Conservation (phyloP, 2,797 vertebrate species). For the Acanthurus lineatus region DNA sequence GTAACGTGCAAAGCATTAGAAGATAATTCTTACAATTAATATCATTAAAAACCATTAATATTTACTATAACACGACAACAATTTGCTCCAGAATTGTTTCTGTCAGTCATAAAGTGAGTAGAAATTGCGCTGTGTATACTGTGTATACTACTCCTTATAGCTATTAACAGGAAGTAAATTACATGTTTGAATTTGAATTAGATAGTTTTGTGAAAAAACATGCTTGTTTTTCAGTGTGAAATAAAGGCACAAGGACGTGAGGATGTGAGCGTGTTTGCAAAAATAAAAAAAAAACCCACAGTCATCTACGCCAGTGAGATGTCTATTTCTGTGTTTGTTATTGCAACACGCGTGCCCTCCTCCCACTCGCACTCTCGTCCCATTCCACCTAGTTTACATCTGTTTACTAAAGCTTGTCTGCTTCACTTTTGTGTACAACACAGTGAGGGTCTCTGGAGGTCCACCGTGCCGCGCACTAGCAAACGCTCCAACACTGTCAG, state of each 20-base stretch:
- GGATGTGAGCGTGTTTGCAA: background rate
- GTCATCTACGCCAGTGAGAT: slow-evolving; percentile 37
- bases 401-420: slow-evolving; percentile 71
- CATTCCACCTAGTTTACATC: slow-evolving; percentile 67
- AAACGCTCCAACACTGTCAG: slow-evolving; percentile 22
- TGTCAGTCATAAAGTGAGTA: background rate
- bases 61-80: background rate
- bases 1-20: background rate
- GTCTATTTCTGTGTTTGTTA: slow-evolving; percentile 54
- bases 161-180: background rate
- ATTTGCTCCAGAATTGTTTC: background rate
- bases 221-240: slow-evolving; percentile 13
- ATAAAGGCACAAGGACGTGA: background rate
- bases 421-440: slow-evolving; percentile 57
- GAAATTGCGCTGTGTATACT: background rate
- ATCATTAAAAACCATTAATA: background rate
- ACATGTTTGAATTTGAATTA: background rate
- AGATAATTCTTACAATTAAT: background rate
- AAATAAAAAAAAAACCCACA: background rate
- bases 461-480: slow-evolving; percentile 2
- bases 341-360: slow-evolving; percentile 24
- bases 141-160: background rate
- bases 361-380: slow-evolving; percentile 43
- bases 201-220: background rate
- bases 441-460: slow-evolving; percentile 62